phyloP scores from a whole-genome alignment of 2,888 invertebrate genomes.

The Leptura quadrifasciata region DNA sequence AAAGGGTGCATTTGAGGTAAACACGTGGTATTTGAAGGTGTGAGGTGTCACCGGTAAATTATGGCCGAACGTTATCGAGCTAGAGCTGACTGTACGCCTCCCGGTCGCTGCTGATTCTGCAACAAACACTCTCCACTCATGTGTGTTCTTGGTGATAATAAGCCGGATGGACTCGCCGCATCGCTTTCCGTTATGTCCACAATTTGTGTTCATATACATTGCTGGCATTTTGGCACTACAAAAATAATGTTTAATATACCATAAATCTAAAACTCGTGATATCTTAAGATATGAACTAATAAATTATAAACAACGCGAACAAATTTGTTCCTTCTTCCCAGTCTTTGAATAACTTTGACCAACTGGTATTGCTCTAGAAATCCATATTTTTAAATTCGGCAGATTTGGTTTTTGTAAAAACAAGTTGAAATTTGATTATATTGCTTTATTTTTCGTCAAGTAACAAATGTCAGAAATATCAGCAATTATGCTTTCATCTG shows the following conservation, averaged over 20 bases:
- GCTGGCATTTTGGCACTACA: slow-evolving; percentile 24
- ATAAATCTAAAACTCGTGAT: not conserved
- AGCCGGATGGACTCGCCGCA: slow-evolving; percentile 55
- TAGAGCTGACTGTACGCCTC: slow-evolving; percentile 62
- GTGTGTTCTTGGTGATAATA: slow-evolving; percentile 69
- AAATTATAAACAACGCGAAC: not conserved
- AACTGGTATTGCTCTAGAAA: too few species aligned
- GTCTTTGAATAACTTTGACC: too few species aligned
- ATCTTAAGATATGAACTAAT: not conserved
- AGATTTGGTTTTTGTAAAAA: too few species aligned
- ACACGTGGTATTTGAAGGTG: slow-evolving; percentile 59
- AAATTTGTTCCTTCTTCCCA: too few species aligned
- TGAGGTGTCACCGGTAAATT: slow-evolving; percentile 66
- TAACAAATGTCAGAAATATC: too few species aligned
- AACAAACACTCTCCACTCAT: slow-evolving; percentile 65
- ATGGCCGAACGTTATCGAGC: slow-evolving; percentile 68
- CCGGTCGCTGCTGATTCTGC: slow-evolving; percentile 69
- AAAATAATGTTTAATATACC: slow-evolving; percentile 1
- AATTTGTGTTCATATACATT: slow-evolving; percentile 42
- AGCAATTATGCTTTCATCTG: too few species aligned
- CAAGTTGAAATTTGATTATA: too few species aligned
- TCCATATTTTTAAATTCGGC: too few species aligned
- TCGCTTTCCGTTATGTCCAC: slow-evolving; percentile 42
- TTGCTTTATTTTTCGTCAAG: too few species aligned
- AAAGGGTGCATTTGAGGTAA: slow-evolving; percentile 16